These are phyloP conservation scores for Stenurella melanura DNA, from an alignment of 2,888 invertebrate genomes.

Conservation along the genomic window DNA sequence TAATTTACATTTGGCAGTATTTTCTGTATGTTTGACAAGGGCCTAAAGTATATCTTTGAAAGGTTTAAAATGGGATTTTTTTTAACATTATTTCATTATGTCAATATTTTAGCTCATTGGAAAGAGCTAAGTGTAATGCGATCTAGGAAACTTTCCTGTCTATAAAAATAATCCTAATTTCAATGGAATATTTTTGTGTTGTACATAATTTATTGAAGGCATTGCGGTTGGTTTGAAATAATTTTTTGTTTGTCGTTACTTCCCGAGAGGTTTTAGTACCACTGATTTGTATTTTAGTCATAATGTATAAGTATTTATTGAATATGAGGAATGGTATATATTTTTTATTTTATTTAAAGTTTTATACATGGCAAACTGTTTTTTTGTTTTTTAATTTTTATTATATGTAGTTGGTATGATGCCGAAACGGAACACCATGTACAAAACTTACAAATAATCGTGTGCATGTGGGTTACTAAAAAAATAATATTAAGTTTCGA, in stretches of 20 bases:
- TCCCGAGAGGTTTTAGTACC: background rate
- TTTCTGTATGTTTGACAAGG: too few species aligned
- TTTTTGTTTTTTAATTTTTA: background rate
- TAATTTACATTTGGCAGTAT: too few species aligned
- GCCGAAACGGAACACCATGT: background rate
- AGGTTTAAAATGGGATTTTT: too few species aligned
- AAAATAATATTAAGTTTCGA: constrained; percentile 20
- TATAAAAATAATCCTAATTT: background rate
- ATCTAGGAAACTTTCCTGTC: background rate
- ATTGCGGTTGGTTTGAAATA: background rate
- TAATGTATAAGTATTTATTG: constrained; percentile 4
- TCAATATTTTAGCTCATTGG: too few species aligned
- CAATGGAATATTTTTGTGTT: background rate
- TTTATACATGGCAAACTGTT: background rate
- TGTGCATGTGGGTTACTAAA: constrained; percentile 7
- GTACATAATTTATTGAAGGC: constrained; percentile 7
- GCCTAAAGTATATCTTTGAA: too few species aligned
- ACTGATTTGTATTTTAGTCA: constrained; percentile 1
- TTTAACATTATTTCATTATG: too few species aligned
- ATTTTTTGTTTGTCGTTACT: background rate
- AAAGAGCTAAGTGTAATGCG: background rate
- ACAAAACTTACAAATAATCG: constrained; percentile 1
- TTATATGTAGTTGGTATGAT: background rate
- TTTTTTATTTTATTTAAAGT: background rate
- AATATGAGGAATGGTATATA: background rate